Percentiles rank a stretch among this genome's conserved stretches.
These are phyloP conservation scores for Pollenia angustigena DNA, from an alignment of 2,888 invertebrate genomes.

Conservation along the genomic window DNA sequence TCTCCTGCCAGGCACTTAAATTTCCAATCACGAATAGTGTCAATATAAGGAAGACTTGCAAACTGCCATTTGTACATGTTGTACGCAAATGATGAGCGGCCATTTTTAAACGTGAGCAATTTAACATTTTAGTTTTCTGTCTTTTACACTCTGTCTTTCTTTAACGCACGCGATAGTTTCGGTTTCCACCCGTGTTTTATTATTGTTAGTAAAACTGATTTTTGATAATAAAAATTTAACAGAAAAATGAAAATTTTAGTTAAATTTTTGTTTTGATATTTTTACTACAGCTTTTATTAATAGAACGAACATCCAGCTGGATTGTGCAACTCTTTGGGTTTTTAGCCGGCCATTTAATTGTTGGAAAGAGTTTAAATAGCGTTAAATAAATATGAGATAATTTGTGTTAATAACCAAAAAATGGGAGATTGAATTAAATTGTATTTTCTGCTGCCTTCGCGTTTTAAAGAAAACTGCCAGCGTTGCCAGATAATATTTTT, in stretches of 20 bases:
- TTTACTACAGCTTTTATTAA: no score
- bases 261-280: no score
- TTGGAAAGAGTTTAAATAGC: neutral
- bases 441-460: neutral
- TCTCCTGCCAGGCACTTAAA: constrained; percentile 93
- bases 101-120: constrained; percentile 67
- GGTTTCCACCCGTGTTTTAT: neutral
- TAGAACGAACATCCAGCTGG: no score
- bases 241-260: no score
- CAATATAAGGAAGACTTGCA: constrained; percentile 83
- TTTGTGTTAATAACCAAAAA: neutral
- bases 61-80: constrained; percentile 75
- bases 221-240: no score
- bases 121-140: constrained; percentile 58
- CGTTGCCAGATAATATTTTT: neutral
- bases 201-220: neutral
- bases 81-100: constrained; percentile 62
- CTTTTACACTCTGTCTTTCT: constrained; percentile 13
- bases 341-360: constrained; percentile 24
- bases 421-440: neutral
- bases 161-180: neutral
- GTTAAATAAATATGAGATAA: neutral
- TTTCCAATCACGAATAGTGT: constrained; percentile 84
- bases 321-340: neutral
- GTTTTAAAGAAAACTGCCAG: neutral